Evolutionary conservation across 2,113 vertebrate species (phyloP).

Genomic region (Dasyurus viverrinus): DNA sequence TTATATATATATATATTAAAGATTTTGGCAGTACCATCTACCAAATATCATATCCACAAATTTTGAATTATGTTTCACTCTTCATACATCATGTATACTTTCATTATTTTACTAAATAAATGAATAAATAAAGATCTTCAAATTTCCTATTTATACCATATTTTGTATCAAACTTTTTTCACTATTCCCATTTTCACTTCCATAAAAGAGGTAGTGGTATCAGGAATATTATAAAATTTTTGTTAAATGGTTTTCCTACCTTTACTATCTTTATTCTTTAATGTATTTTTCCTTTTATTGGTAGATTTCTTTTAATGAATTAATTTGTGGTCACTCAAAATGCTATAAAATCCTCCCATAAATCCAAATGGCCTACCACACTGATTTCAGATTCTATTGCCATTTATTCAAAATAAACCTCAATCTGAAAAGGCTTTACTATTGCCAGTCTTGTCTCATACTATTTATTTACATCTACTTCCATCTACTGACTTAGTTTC

Average conservation of each 20-base stretch:
- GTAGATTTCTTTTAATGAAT: too few relatives aligned
- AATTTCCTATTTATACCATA: neutral
- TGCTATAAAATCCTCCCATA: neutral
- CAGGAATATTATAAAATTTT: neutral
- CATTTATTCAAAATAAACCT: neutral
- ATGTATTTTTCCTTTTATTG: neutral
- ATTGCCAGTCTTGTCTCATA: neutral
- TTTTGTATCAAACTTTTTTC: neutral
- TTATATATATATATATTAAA: neutral
- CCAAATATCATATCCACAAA: neutral
- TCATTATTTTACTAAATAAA: neutral
- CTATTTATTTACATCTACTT: neutral
- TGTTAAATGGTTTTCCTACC: neutral
- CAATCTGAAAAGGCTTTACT: neutral
- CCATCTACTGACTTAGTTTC: neutral
- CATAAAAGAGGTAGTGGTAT: neutral
- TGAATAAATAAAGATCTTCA: neutral
- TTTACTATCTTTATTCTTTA: neutral
- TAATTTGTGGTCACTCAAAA: neutral
- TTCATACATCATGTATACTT: neutral
- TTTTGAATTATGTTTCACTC: neutral
- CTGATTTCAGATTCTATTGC: neutral
- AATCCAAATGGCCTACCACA: neutral
- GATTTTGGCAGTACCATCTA: neutral
- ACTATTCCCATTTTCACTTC: neutral